Evolutionary conservation across 2,888 invertebrate genomes (phyloP).

Genomic region (Anticlea derivata): DNA sequence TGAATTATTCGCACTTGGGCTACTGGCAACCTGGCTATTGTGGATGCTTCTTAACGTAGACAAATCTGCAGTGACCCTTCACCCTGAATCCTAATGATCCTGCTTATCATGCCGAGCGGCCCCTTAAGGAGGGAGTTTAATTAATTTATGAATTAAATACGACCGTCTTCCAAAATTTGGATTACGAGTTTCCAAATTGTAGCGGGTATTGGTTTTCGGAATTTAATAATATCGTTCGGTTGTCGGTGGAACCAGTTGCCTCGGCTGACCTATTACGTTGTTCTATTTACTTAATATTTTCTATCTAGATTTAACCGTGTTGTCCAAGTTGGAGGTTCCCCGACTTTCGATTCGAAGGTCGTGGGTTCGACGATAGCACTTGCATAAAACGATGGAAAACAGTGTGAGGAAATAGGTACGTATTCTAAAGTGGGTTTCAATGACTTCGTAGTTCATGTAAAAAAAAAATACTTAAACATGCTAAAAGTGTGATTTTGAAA

Average conservation of each 20-base stretch:
- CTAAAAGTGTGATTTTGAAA: too few species aligned
- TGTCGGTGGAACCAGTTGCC: slow-evolving; percentile 6
- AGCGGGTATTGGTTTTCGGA: slow-evolving; percentile 31
- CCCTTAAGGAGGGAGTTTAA: slow-evolving; percentile 54
- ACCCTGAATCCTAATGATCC: slow-evolving; percentile 64
- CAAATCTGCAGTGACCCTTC: slow-evolving; percentile 67
- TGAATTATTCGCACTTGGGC: too few species aligned
- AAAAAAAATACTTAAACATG: too few species aligned
- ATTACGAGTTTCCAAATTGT: slow-evolving; percentile 50
- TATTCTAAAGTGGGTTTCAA: too few species aligned
- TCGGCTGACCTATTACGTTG: background rate
- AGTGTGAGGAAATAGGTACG: too few species aligned
- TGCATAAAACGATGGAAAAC: too few species aligned
- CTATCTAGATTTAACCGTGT: too few species aligned
- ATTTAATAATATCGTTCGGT: slow-evolving; percentile 13
- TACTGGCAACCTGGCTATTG: background rate
- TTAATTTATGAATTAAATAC: slow-evolving; percentile 78
- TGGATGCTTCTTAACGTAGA: slow-evolving; percentile 34
- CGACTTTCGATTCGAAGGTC: too few species aligned
- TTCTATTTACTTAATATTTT: background rate
- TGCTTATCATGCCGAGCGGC: slow-evolving; percentile 70
- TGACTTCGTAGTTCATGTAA: too few species aligned
- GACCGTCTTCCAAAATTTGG: slow-evolving; percentile 55
- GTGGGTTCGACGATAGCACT: too few species aligned
- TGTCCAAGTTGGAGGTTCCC: too few species aligned